Conservation (phyloP, 1,140 invertebrate species). For the Nixonia krombeini region DNA sequence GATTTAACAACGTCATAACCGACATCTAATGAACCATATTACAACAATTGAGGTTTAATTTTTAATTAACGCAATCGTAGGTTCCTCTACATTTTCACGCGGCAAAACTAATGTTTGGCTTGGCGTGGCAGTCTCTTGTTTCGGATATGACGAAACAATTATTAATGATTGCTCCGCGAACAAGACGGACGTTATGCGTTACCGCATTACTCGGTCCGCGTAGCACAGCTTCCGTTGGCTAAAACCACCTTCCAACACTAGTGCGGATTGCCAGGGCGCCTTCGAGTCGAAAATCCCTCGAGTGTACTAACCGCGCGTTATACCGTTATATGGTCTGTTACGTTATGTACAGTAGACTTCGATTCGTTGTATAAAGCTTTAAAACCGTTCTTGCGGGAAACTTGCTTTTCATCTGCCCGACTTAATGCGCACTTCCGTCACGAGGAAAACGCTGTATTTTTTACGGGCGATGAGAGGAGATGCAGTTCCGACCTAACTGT, state of each 20-base stretch:
- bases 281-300: constrained; percentile 50
- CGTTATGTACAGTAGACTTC: constrained; percentile 40
- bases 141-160: constrained; percentile 49
- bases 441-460: too few species aligned
- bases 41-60: too few species aligned
- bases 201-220: constrained; percentile 47
- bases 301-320: constrained; percentile 39
- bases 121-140: constrained; percentile 28
- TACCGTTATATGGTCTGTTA: constrained; percentile 26
- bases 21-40: too few species aligned
- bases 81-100: too few species aligned
- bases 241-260: constrained; percentile 34
- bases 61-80: not conserved
- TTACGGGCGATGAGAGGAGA: too few species aligned
- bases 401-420: constrained; percentile 22
- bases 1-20: too few species aligned
- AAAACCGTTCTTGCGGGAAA: constrained; percentile 34
- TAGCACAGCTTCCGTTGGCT: constrained; percentile 37
- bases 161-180: constrained; percentile 45
- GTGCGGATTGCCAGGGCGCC: constrained; percentile 40
- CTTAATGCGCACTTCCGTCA: too few species aligned
- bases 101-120: constrained; percentile 19
- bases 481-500: too few species aligned
- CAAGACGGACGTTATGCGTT: constrained; percentile 48
- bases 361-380: constrained; percentile 32